Evolutionary conservation across 2,797 vertebrate genomes (phyloP), one percentile per base, ranked within the genome.

Genomic region (Menidia menidia): DNA sequence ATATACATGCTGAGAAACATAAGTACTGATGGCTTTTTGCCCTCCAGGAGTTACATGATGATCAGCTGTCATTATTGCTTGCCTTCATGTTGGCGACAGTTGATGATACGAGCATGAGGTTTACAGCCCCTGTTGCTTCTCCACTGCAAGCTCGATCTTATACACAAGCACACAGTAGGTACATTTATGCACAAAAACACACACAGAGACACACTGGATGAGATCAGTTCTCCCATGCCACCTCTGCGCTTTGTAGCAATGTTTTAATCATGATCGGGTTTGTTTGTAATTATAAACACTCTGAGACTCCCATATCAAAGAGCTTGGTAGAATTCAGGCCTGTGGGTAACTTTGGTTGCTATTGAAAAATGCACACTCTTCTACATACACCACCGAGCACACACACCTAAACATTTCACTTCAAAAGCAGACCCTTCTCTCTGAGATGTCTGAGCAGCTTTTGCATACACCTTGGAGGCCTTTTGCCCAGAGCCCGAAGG

Each of bases 201-300:
- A 33, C 47, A 33, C 39, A 66, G 9, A 48, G 6, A 64, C 76
- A 68, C 64, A 39, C 43, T 51, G 54, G 68, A 64, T 78, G 78
- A 82, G 75, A 84, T 81, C 86, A 77, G 68, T 71, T 86, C 78
- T 89, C 75, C 75, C 82, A 74, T 73, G 83, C 87, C 86, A 83
- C 86, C 78, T 70, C 80, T 85, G 69, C 78, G 74, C 80, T 81
- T 74, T 72, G 77, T 76, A 71, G 80, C 86, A 79, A 93, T 94
- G 92, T 94, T 94, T 95, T 94, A 93, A 94, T 94, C 93, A 94
- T 93, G 92, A 93, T 92, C 83, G 64, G 67, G 79, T 87, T 92
- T 93, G 92, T 93, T 93, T 92, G 92, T 94, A 93, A 95, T 94
- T 94, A 95, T 92, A 93, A 94, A 93, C 89, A 93, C 88, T 86